Percentiles rank a stretch among this genome's conserved stretches.
These are phyloP conservation scores for Metellina segmentata DNA, from an alignment of 2,888 invertebrate genomes.

Conservation along the genomic window DNA sequence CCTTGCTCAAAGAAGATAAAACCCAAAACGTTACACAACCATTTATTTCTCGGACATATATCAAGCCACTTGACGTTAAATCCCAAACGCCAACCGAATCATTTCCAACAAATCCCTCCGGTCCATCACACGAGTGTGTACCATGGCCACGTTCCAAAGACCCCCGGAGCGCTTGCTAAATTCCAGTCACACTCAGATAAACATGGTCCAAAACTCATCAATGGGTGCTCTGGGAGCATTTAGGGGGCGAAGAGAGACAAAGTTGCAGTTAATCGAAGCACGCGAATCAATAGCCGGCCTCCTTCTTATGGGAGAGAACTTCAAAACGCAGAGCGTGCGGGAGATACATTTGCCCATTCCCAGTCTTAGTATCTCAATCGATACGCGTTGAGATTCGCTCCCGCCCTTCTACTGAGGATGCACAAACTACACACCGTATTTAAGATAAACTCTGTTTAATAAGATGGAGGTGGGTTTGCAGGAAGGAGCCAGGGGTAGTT, in stretches of 20 bases:
- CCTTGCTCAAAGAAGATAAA: too few relatives aligned
- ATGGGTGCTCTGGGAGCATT: conserved; percentile 8
- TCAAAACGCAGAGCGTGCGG: conserved; percentile 9
- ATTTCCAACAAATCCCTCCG: too few relatives aligned
- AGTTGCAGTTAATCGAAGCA: conserved; percentile 44
- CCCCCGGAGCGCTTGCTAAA: neutral
- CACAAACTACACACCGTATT: conserved; percentile 18
- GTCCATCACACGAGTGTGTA: too few relatives aligned
- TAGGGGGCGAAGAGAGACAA: conserved; percentile 23
- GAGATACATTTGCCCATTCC: conserved; percentile 28
- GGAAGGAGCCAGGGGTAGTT: neutral
- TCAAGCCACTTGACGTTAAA: too few relatives aligned
- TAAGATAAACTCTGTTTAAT: conserved; percentile 53
- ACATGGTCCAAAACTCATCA: conserved; percentile 26
- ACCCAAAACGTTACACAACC: too few relatives aligned
- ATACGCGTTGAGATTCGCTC: conserved; percentile 33
- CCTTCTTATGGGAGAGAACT: conserved; percentile 3
- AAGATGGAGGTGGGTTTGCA: conserved; percentile 7
- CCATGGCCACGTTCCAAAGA: neutral
- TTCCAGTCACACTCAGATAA: conserved; percentile 24
- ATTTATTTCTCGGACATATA: too few relatives aligned
- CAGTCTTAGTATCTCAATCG: conserved; percentile 39
- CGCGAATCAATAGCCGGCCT: conserved; percentile 42
- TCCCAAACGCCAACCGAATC: neutral
- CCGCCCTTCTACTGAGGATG: neutral